phyloP scores from a whole-genome alignment of 2,113 vertebrate genomes.

The Mirza zaza region DNA sequence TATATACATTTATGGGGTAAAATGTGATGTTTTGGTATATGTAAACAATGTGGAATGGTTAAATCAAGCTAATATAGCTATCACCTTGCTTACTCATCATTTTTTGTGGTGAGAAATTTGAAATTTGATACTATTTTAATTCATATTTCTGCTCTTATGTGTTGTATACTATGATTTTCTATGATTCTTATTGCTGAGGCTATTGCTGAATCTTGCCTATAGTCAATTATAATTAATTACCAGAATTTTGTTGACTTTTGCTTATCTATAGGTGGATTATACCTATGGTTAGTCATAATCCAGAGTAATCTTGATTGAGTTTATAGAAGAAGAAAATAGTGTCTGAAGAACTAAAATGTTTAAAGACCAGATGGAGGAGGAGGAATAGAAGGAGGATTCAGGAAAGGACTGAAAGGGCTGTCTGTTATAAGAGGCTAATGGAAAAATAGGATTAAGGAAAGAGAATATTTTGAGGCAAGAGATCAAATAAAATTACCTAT shows the following conservation, averaged over 20 bases:
- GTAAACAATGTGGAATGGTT: not conserved
- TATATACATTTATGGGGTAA: not conserved
- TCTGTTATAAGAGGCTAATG: not conserved
- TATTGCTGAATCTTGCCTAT: not conserved
- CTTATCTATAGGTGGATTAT: not conserved
- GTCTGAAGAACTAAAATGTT: not conserved
- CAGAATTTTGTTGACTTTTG: not conserved
- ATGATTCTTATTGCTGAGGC: not conserved
- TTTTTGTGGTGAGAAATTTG: not conserved
- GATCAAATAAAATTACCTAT: not conserved
- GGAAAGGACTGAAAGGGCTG: not conserved
- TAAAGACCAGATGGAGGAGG: not conserved
- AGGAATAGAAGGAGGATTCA: not conserved
- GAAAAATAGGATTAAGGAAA: not conserved
- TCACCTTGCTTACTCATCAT: not conserved
- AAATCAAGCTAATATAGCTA: not conserved
- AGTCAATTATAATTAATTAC: not conserved
- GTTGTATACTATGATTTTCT: not conserved
- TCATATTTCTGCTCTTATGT: not conserved
- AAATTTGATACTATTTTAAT: conserved; percentile 3
- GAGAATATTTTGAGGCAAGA: not conserved
- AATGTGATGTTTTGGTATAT: not conserved
- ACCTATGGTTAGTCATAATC: not conserved
- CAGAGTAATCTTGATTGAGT: not conserved
- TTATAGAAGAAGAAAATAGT: not conserved